These are phyloP conservation scores for Venusia cambrica DNA, from an alignment of 2,888 invertebrate genomes.

Conservation along the genomic window DNA sequence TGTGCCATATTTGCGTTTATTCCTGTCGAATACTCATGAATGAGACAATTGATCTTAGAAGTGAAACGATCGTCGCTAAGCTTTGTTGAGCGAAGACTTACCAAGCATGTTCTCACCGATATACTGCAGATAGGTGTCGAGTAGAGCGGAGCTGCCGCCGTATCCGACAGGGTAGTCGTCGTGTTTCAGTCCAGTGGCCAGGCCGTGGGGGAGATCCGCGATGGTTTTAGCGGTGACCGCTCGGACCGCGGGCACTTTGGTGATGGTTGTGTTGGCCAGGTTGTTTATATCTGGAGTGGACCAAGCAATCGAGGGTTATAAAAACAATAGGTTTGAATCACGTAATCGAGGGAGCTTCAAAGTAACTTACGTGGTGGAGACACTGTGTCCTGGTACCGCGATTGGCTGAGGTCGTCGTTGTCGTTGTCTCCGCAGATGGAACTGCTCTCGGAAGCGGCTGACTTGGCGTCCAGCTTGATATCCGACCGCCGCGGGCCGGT, in stretches of 20 bases:
- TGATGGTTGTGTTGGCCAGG: constrained; percentile 83
- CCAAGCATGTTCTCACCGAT: constrained; percentile 91
- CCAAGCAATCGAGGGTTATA: not conserved
- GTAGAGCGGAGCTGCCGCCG: constrained; percentile 87
- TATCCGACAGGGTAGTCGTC: constrained; percentile 86
- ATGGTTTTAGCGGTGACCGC: constrained; percentile 85
- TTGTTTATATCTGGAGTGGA: constrained; percentile 67
- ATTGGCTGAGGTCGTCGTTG: constrained; percentile 90
- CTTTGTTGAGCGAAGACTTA: too few species aligned
- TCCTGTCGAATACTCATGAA: constrained; percentile 67
- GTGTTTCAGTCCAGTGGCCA: constrained; percentile 82
- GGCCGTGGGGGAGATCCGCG: constrained; percentile 82
- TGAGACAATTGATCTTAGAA: constrained; percentile 3
- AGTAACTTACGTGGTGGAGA: constrained; percentile 82
- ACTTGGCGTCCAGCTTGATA: constrained; percentile 89
- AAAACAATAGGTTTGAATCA: constrained; percentile 24
- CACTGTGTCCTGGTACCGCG: constrained; percentile 78
- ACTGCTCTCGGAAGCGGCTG: constrained; percentile 87
- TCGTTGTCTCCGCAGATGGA: constrained; percentile 90
- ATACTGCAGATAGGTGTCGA: constrained; percentile 93
- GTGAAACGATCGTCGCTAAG: not conserved
- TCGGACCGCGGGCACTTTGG: constrained; percentile 83
- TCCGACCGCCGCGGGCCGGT: constrained; percentile 90
- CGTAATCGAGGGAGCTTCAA: not conserved
- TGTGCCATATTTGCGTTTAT: constrained; percentile 90